Evolutionary conservation across 35 echinoderm and acorn worm genomes (phyloP).

Genomic region (Apostichopus japonicus): DNA sequence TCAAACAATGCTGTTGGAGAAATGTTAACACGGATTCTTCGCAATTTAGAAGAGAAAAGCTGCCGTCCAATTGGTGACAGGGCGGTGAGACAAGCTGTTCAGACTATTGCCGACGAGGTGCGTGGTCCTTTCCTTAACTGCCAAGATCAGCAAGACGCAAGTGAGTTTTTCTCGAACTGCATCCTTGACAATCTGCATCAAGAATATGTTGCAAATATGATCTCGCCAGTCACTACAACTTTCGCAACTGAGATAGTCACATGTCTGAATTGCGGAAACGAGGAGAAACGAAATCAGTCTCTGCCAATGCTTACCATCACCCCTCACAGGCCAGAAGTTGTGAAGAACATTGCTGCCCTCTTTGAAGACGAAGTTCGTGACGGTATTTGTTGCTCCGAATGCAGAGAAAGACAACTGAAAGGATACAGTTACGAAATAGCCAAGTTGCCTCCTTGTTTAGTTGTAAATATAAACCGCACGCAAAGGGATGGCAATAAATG

Average conservation of each 20-base stretch:
- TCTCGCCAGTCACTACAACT: not conserved
- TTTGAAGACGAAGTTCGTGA: not conserved
- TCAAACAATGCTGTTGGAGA: not conserved
- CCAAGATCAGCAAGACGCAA: not conserved
- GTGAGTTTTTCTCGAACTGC: not conserved
- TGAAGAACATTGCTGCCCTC: not conserved
- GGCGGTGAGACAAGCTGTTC: not conserved
- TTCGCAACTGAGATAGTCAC: not conserved
- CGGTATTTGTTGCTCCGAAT: not conserved
- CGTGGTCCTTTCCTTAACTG: not conserved
- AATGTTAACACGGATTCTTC: not conserved
- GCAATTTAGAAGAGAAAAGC: not conserved
- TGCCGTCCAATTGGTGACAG: not conserved
- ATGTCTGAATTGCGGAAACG: constrained; percentile 3
- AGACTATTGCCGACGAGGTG: not conserved
- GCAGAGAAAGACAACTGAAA: not conserved
- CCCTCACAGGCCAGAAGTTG: not conserved
- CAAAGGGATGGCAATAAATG: too few species aligned
- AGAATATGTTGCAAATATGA: not conserved
- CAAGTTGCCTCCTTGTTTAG: constrained; percentile 15
- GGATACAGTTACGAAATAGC: not conserved
- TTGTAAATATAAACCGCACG: constrained; percentile 1
- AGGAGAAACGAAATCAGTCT: not conserved
- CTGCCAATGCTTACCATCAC: not conserved
- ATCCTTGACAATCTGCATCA: not conserved